Percentiles rank a stretch among this genome's conserved stretches.
phyloP scores from a whole-genome alignment of 2,797 vertebrate genomes.

The Xyrichtys novacula region DNA sequence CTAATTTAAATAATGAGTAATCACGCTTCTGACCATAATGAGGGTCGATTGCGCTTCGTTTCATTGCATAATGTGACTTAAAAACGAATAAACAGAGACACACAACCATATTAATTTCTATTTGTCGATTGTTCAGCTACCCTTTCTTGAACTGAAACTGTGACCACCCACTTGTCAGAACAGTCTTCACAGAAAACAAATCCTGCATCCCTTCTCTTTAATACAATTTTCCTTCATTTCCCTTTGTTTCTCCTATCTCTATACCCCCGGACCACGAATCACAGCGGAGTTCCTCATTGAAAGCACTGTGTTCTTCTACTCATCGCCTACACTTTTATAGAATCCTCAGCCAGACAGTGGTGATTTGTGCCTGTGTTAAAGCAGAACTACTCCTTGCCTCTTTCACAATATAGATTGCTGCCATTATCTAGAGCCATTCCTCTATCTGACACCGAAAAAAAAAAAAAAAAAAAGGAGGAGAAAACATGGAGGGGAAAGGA shows the following conservation, averaged over 20 bases:
- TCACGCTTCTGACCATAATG: too few species aligned
- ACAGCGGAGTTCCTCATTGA: conserved; percentile 54
- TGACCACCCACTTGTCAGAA: conserved; percentile 46
- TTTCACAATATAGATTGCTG: conserved; percentile 81
- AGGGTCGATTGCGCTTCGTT: too few species aligned
- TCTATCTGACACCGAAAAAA: conserved; percentile 68
- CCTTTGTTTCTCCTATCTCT: conserved; percentile 61
- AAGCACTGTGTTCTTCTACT: conserved; percentile 61
- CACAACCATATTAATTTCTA: conserved; percentile 21
- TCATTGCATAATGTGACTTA: too few species aligned
- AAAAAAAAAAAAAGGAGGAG: conserved; percentile 57
- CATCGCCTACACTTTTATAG: conserved; percentile 64
- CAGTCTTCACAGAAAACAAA: conserved; percentile 16
- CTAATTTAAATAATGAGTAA: too few species aligned
- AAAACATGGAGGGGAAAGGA: conserved; percentile 58
- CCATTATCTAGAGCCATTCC: conserved; percentile 83
- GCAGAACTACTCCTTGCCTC: conserved; percentile 73
- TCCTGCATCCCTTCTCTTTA: conserved; percentile 39
- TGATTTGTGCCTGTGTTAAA: conserved; percentile 74
- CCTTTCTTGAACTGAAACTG: conserved; percentile 41
- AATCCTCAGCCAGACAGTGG: conserved; percentile 69
- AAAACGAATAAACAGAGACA: conserved; percentile 15
- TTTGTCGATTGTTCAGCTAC: conserved; percentile 27
- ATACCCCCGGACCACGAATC: conserved; percentile 55
- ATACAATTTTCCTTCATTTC: conserved; percentile 55